A percentile compares a stretch with the other conserved stretches of the same genome.
Evolutionary conservation across 2,888 invertebrate species (phyloP).

Genomic region (Clivina fossor): DNA sequence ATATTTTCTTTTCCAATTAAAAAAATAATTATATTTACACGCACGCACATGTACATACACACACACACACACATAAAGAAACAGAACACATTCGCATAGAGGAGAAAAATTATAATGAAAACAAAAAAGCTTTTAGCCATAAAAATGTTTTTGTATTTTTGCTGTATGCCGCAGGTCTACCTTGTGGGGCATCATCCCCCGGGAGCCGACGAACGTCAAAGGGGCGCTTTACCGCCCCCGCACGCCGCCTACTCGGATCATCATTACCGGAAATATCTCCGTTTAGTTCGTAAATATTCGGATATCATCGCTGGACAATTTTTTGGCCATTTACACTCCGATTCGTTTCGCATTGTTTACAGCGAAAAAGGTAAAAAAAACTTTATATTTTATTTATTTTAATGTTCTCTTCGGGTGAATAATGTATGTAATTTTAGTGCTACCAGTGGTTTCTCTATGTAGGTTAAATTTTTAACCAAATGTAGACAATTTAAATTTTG

Average conservation of each 20-base stretch:
- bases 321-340: conserved; percentile 90
- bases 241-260: conserved; percentile 66
- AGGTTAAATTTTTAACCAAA: too few species aligned
- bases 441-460: too few species aligned
- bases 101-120: not conserved
- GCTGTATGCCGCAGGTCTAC: conserved; percentile 88
- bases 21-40: too few species aligned
- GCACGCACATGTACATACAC: too few species aligned
- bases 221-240: conserved; percentile 63
- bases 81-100: not conserved
- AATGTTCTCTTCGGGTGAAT: too few species aligned
- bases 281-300: conserved; percentile 73
- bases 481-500: too few species aligned
- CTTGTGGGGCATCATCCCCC: conserved; percentile 90
- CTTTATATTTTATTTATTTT: not conserved
- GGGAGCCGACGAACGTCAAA: conserved; percentile 79
- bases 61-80: not conserved
- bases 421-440: too few species aligned
- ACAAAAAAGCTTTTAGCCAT: too few species aligned
- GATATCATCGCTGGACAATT: conserved; percentile 87
- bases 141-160: conserved; percentile 41
- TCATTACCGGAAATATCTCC: conserved; percentile 76
- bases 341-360: conserved; percentile 85
- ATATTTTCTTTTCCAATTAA: too few species aligned
- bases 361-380: conserved; percentile 67